Evolutionary conservation across 2,888 invertebrate genomes (phyloP).

Genomic region (Dryomyza anilis): DNA sequence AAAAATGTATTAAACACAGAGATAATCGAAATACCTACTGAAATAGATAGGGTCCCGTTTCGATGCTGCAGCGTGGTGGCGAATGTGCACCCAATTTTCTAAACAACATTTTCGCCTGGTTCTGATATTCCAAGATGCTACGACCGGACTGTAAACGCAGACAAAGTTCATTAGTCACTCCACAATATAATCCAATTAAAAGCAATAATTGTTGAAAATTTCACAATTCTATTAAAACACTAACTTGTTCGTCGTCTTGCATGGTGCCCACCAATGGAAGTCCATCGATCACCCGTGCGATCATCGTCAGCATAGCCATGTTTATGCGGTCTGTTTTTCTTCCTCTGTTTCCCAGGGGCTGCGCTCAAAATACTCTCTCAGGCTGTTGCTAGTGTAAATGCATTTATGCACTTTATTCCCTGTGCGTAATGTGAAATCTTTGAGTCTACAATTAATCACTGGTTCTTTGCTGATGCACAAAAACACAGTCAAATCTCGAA

Average conservation of each 20-base stretch:
- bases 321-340: no score
- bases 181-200: neutral
- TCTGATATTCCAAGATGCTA: slow-evolving; percentile 95
- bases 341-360: neutral
- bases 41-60: slow-evolving; percentile 95
- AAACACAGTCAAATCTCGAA: slow-evolving; percentile 2
- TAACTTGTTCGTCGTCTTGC: slow-evolving; percentile 98
- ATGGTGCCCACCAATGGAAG: slow-evolving; percentile 94
- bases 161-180: no score
- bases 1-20: neutral
- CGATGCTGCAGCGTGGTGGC: slow-evolving; percentile 90
- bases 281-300: slow-evolving; percentile 93
- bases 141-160: slow-evolving; percentile 77
- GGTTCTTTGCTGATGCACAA: slow-evolving; percentile 15
- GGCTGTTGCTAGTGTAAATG: neutral
- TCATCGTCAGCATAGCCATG: slow-evolving; percentile 98
- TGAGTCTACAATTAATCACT: neutral
- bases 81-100: slow-evolving; percentile 90
- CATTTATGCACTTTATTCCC: slow-evolving; percentile 21
- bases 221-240: no score
- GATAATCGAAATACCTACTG: slow-evolving; percentile 84
- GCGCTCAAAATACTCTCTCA: slow-evolving; percentile 4
- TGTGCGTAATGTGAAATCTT: neutral
- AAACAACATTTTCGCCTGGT: slow-evolving; percentile 98
- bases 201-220: neutral